Base-by-base conservation (phyloP, 2,888 invertebrate species). In the Ephialtes manifestator region DNA sequence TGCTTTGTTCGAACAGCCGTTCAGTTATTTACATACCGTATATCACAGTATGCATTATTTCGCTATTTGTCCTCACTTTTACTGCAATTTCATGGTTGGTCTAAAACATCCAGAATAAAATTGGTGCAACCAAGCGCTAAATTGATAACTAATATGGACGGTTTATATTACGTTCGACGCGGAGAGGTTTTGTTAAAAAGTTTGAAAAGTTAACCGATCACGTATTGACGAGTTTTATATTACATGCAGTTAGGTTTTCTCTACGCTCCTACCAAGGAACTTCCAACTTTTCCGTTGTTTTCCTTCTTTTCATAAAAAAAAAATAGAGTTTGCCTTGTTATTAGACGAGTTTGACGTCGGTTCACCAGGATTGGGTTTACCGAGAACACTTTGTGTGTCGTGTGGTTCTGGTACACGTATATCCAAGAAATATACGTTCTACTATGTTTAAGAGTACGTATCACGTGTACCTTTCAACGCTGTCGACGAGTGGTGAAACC, bases 51-150 rank as follows among this genome's bases (percentile, higher is more conserved):
- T 81, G 13, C 71, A 46, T 39, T 58, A 43, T 53, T 67, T 24
- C 70, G 15, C 48, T 24, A 31, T n/a, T 35, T 4, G 15, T 28
- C 13, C 28, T 43, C 20, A 48, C 39, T 78, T 78, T 74, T 31
- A 60, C 24, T 39, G 11, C 43, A 24, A 75, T 75, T 79, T 60
- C 81, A 75, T 58, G 75, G 65, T 48, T 81, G 81, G 71, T 82
- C 43, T 46, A 65, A 75, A 85, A 82, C 28, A 81, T 78, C 68
- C 31, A 60, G 84, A 63, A 79, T 85, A 55, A 75, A 75, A 79
- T 71, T 70, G 74, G 63, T 46, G 48, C 7, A 53, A 53, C 35
- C 48, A 24, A 55, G 70, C 39, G 71, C 53, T 55, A 65, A 72
- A 74, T 65, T 74, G 39, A 35, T 74, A 75, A 55, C 46, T 31